Evolutionary conservation across 2,797 vertebrate genomes (phyloP), one percentile per base, ranked within the genome.

Genomic region (Pangasius djambal): DNA sequence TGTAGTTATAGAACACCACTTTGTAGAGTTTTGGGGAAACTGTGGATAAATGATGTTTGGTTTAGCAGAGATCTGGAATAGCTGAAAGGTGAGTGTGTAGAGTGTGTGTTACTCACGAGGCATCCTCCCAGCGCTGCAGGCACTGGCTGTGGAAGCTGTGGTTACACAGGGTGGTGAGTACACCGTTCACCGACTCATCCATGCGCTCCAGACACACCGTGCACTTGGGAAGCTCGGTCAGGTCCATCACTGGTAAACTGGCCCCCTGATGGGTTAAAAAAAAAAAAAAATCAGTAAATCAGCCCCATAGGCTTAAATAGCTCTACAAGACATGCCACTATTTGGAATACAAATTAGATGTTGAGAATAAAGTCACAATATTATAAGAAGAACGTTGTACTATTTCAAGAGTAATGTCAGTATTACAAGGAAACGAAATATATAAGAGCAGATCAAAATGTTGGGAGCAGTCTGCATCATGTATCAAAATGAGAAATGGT

Each of bases 71-170:
- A 44, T 20, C 40, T 48, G 40, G 61, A 65, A 18, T 3, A 61
- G 28, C 25, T 13, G 28, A n/a, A 67, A 20, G 7, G 15, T 34
- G 25, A 83, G 40, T 28, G 57, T 83, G 40, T 50, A 25, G 34
- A 83, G 5, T 83, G 22, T 0, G 6, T 18, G 77, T 13, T 72
- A 95, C 98, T 97, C 95, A 99, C 98, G 98, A 97, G 70, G 97
- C 98, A 67, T 99, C 98, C 37, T 99, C 98, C 98, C 98, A 99
- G 15, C 97, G 98, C 95, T 98, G 98, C 85, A 99, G 97, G 93
- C 98, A 99, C 95, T 98, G 98, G 94, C 98, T 99, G 91, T 99
- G 98, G 90, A 99, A 99, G 95, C 98, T 99, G 97, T 99, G 98
- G 96, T 99, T 99, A 89, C 98, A 99, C 12, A 99, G 94, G 0